Base-by-base conservation (phyloP, 2,888 invertebrate species). In the Drosophila antonietae region DNA sequence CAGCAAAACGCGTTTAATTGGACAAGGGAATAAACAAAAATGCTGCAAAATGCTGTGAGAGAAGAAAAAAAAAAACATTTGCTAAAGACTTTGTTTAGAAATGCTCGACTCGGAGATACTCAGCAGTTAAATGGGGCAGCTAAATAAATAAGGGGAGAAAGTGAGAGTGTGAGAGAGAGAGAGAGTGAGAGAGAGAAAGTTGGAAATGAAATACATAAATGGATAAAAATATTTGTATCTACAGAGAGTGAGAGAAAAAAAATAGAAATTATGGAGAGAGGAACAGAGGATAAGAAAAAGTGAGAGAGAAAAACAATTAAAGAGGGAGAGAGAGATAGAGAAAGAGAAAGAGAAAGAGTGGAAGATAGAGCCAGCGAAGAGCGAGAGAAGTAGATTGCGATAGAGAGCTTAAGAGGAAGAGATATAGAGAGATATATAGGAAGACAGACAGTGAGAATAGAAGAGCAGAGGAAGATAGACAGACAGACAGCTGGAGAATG, bases 1-100 rank as follows among this genome's bases (percentile, higher is more conserved):
- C 61, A 69, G 77, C 78, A 80, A 85, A 83, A 75, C 66, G 85
- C 78, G 83, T 83, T 88, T 88, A 87, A 84, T 89, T 87, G 89
- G 70, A 83, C 87, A 74, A 83, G 89, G 89, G 89, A 87, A 89
- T 87, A 87, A 75, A 66, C 56, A 67, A 57, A 57, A 65, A 68
- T 53, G 31, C 47, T 37, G 18, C 41, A 20, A 8, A 33, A 49
- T n/a, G 49, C 49, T 49, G 31, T n/a, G 49, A 9, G 49, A n/a
- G 6, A n/a, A n/a, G 18, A n/a, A 49, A 64, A 20, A 20, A n/a
- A 8, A 9, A 59, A 35, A 39, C 7, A 18, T 51, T 7, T 33
- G 4, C 10, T 0, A 37, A 49, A 18, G 20, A 15, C 6, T 35
- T 44, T 35, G 6, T 8, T 18, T 28, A 3, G n/a, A 35, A 33